phyloP scores from a whole-genome alignment of 2,888 invertebrate genomes.

The Chydorus sphaericus region DNA sequence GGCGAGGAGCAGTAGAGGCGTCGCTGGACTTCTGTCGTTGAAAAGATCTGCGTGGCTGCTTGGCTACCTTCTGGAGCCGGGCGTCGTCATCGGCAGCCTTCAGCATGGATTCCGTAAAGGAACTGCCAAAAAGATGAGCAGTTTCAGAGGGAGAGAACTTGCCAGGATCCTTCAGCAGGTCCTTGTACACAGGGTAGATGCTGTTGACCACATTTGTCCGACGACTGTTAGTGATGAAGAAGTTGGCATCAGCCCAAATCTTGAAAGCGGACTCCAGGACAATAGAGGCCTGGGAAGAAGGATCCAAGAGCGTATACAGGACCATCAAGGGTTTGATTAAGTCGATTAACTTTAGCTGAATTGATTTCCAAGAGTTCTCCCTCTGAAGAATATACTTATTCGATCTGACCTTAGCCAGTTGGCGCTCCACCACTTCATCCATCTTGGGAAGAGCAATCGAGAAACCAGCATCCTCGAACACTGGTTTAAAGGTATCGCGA shows the following conservation, averaged over 20 bases:
- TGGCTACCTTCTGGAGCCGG: not conserved
- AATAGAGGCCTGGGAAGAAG: not conserved
- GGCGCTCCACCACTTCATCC: not conserved
- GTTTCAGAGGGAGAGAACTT: not conserved
- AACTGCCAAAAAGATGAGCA: not conserved
- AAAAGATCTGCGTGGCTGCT: too few relatives aligned
- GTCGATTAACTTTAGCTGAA: not conserved
- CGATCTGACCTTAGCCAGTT: not conserved
- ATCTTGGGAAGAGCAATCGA: too few relatives aligned
- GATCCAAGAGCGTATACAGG: not conserved
- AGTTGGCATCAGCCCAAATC: not conserved
- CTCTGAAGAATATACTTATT: not conserved
- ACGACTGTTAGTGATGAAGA: not conserved
- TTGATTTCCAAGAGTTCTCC: not conserved
- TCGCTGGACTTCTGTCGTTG: too few relatives aligned
- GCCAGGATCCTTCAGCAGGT: not conserved
- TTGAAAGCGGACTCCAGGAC: not conserved
- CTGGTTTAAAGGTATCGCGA: too few relatives aligned
- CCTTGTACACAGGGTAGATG: not conserved
- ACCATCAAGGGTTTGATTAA: not conserved
- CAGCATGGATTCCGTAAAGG: not conserved
- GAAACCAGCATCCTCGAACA: too few relatives aligned
- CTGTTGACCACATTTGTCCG: not conserved
- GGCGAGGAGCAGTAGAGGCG: too few relatives aligned
- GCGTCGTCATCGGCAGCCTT: not conserved